Conservation (phyloP, 2,888 invertebrate genomes). For the Lasioglossum vierecki region DNA sequence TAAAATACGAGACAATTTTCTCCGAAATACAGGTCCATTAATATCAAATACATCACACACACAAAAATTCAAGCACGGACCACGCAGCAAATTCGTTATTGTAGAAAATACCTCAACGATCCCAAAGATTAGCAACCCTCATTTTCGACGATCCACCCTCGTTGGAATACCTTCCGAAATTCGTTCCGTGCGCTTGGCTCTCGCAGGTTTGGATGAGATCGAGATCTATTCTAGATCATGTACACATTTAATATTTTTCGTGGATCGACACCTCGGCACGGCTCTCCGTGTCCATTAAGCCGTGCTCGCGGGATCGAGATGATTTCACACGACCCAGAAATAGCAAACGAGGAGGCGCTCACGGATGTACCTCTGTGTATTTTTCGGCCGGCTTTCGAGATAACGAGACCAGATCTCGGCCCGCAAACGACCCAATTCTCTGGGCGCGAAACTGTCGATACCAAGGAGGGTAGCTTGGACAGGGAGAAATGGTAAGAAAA, state of each 20-base stretch:
- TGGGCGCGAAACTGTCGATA: constrained; percentile 47
- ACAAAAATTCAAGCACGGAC: not conserved
- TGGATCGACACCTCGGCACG: not conserved
- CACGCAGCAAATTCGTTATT: not conserved
- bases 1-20: not conserved
- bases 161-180: not conserved
- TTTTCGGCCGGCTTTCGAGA: constrained; percentile 61
- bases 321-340: constrained; percentile 26
- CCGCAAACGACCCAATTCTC: constrained; percentile 68
- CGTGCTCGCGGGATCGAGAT: constrained; percentile 17
- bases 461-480: not conserved
- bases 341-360: constrained; percentile 14
- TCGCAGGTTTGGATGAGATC: not conserved
- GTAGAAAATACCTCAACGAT: not conserved
- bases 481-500: not conserved
- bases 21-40: not conserved
- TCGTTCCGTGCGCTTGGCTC: not conserved
- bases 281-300: not conserved
- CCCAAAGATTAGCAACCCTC: not conserved
- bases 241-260: constrained; percentile 14
- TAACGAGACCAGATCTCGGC: constrained; percentile 62
- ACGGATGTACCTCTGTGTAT: constrained; percentile 29
- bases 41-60: not conserved
- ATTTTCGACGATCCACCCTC: not conserved
- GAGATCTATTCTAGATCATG: not conserved